phyloP scores from a whole-genome alignment of 2,113 vertebrate species.

The Porphyrio hochstetteri region DNA sequence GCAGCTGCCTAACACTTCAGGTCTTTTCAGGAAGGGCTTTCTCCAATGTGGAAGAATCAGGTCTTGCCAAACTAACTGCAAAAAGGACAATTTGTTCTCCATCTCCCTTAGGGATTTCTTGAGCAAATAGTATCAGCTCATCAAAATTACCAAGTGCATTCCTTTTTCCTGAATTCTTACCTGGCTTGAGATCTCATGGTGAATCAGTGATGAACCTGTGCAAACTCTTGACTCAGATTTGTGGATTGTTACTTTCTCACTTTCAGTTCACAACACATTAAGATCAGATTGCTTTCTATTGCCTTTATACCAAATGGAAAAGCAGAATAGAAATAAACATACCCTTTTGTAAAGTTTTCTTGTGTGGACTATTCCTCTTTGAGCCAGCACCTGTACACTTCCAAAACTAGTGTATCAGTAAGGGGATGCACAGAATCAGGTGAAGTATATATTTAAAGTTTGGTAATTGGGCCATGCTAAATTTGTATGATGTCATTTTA shows the following conservation, averaged over 20 bases:
- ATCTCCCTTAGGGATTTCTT: background rate
- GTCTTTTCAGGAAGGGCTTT: background rate
- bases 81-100: background rate
- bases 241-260: background rate
- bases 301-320: background rate
- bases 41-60: background rate
- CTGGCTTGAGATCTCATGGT: background rate
- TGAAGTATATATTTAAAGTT: background rate
- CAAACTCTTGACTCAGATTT: background rate
- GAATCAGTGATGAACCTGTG: background rate
- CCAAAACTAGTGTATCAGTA: accelerated
- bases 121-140: background rate
- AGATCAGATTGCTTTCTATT: background rate
- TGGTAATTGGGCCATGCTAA: background rate
- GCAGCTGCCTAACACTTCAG: background rate
- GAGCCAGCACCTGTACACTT: background rate
- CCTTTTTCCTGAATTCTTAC: background rate
- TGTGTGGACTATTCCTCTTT: background rate
- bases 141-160: background rate
- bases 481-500: background rate
- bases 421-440: background rate
- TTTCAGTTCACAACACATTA: background rate
- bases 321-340: conserved; percentile 14
- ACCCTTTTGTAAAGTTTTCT: background rate
- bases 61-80: background rate